Conservation (phyloP, 1,140 invertebrate species). For the Radopholus similis region DNA sequence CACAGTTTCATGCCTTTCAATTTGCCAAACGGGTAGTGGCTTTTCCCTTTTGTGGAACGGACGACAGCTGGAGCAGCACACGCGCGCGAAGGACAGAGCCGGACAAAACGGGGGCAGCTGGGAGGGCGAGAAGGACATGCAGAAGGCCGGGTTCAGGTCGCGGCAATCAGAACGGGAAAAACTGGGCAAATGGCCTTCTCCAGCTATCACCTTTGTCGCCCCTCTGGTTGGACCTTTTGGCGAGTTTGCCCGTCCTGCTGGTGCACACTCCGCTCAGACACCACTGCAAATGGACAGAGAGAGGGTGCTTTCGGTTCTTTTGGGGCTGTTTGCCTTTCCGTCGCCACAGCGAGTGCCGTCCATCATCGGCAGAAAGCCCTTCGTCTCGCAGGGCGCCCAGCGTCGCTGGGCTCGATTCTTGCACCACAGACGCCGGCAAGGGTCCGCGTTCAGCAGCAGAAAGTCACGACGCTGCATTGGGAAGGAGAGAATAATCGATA, state of each 20-base stretch:
- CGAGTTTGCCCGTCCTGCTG: not conserved
- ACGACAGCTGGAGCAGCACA: slow-evolving; percentile 9
- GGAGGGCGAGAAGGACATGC: not conserved
- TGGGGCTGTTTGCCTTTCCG: slow-evolving; percentile 26
- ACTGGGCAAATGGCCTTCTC: not conserved
- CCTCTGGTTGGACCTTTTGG: not conserved
- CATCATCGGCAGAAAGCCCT: slow-evolving; percentile 47
- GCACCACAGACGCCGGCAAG: slow-evolving; percentile 51
- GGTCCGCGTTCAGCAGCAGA: slow-evolving; percentile 24
- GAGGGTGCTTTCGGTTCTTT: not conserved
- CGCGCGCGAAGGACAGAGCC: not conserved
- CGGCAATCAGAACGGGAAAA: not conserved
- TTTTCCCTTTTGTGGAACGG: too few relatives aligned
- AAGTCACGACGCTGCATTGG: slow-evolving; percentile 12
- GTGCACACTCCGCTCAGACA: slow-evolving; percentile 7
- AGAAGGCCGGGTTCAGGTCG: slow-evolving; percentile 9
- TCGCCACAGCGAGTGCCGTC: slow-evolving; percentile 48
- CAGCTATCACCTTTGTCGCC: not conserved
- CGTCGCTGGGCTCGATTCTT: slow-evolving; percentile 40
- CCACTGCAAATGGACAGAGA: not conserved
- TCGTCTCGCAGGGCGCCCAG: slow-evolving; percentile 45
- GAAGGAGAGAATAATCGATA: slow-evolving; percentile 20
- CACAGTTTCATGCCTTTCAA: too few relatives aligned
- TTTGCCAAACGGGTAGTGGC: too few relatives aligned
- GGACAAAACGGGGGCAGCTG: slow-evolving; percentile 7